Evolutionary conservation across 2,113 vertebrate species (phyloP).

Genomic region (Macquaria ambigua): DNA sequence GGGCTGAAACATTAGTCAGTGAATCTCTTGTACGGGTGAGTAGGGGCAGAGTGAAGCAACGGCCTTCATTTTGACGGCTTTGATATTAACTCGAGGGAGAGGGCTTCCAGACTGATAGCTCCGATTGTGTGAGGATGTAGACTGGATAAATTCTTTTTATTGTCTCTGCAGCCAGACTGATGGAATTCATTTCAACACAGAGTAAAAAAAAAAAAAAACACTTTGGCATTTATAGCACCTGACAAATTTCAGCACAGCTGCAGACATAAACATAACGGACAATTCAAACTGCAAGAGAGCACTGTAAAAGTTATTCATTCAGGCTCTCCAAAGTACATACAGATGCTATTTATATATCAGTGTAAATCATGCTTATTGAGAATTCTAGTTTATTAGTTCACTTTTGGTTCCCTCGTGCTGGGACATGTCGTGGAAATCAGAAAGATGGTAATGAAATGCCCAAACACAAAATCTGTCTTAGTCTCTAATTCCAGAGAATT

Average conservation of each 20-base stretch:
- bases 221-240: not conserved
- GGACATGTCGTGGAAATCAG: too few relatives aligned
- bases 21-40: not conserved
- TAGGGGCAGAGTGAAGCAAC: not conserved
- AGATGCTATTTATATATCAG: not conserved
- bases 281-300: not conserved
- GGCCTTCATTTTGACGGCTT: not conserved
- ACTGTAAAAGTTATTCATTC: not conserved
- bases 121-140: not conserved
- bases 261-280: not conserved
- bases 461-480: too few relatives aligned
- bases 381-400: not conserved
- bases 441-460: too few relatives aligned
- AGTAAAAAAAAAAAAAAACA: not conserved
- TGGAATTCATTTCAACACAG: conserved; percentile 14
- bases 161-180: conserved; percentile 7
- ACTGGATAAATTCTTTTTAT: not conserved
- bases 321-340: too few relatives aligned
- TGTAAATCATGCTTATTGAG: not conserved
- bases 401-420: not conserved
- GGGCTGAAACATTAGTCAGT: too few relatives aligned
- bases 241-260: not conserved
- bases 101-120: not conserved
- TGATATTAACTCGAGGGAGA: conserved; percentile 7
- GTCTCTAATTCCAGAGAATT: too few relatives aligned